Conservation (phyloP, 2,888 invertebrate species). For the Siphlonurus alternatus region DNA sequence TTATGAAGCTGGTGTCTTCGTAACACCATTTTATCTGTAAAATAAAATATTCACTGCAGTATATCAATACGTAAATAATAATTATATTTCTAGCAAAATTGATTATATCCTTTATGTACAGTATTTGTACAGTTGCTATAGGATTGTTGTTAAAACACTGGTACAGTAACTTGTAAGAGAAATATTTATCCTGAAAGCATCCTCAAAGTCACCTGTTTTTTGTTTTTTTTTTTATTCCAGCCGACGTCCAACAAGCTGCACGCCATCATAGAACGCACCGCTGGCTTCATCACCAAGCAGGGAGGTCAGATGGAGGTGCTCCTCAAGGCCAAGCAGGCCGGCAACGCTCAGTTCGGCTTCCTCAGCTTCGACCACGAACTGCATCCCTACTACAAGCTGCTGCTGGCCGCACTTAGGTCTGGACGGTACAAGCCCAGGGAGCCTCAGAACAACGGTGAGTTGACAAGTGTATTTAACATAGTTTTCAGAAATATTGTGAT, state of each 20-base stretch:
- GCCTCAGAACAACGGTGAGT: slow-evolving; percentile 3
- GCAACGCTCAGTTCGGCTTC: slow-evolving; percentile 87
- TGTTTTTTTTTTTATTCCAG: slow-evolving; percentile 38
- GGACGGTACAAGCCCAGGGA: slow-evolving; percentile 38
- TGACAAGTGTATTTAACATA: neutral
- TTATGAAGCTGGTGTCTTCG: no score
- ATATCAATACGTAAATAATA: no score
- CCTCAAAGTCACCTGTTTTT: no score
- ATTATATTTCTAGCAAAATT: no score
- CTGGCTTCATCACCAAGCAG: slow-evolving; percentile 70
- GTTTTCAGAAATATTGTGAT: neutral
- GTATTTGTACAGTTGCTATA: no score
- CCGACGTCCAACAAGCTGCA: slow-evolving; percentile 76
- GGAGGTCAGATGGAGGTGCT: slow-evolving; percentile 98
- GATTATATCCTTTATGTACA: no score
- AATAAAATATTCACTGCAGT: no score
- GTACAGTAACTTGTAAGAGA: no score
- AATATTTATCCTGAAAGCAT: no score
- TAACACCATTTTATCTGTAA: no score
- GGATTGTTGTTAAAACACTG: no score
- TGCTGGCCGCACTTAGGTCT: slow-evolving; percentile 48
- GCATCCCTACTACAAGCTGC: slow-evolving; percentile 76
- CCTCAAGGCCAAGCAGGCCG: slow-evolving; percentile 90
- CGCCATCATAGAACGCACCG: slow-evolving; percentile 90
- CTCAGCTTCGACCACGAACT: slow-evolving; percentile 68